Base-by-base conservation (phyloP, 2,888 invertebrate species). In the Andrena flavipes region DNA sequence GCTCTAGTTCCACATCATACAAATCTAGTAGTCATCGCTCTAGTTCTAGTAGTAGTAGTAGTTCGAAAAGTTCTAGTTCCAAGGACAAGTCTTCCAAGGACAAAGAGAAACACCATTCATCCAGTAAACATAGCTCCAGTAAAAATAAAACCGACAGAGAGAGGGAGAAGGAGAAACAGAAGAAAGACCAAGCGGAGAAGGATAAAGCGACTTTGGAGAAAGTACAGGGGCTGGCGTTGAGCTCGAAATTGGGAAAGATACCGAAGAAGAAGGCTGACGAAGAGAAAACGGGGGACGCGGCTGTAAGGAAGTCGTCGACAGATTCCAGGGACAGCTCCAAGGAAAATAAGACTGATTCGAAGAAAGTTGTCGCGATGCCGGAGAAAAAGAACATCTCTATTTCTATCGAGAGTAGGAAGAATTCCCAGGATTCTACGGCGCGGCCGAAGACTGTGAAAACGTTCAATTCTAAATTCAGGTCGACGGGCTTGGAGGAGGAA, bases 401-500 rank as follows among this genome's bases (percentile, higher is more conserved):
- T 93, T 97, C 97, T 0, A 97, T 97, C 88, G 97, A 97, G 95
- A 96, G 96, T 74, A 95, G 97, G 81, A 97, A 97, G 94, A 93
- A 91, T 87, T 90, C 91, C 13, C 95, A 95, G 80, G 96, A 96
- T 86, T 95, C 96, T 70, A 95, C 96, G 13, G 96, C 95, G 72
- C 95, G 98, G 90, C 97, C 98, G 4, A 98, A 98, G 94, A 98
- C 98, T 54, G 98, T 98, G 0, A 99, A 98, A 95, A 97, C 97
- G 20, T 98, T 97, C 93, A 96, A 98, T 94, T 97, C 98, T 0
- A 98, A 98, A 94, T 98, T 98, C 95, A 96, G 99, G 87, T 98
- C 98, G 68, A 98, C 98, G 90, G 98, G 98, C 51, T 94, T 98
- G 72, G 97, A 97, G 92, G 98, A 98, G 93, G 98, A 97, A 94